Evolutionary conservation across 2,888 invertebrate genomes (phyloP).

Genomic region (Didymodactylos carnosus): DNA sequence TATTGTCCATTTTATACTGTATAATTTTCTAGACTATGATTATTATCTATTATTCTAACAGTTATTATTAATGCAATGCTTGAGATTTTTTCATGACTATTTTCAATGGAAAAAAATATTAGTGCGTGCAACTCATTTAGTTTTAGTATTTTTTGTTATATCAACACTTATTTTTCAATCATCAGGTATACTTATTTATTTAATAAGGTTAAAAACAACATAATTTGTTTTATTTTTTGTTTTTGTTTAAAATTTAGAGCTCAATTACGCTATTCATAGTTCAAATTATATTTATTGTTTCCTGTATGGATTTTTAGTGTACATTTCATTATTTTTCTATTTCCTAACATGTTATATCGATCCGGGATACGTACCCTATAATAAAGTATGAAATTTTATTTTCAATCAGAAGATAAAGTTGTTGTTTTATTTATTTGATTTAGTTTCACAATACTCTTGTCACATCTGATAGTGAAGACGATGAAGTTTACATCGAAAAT

Average conservation of each 20-base stretch:
- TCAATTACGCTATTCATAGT: too few species aligned
- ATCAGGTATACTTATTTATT: not conserved
- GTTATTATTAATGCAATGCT: too few species aligned
- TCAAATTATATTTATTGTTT: conserved; percentile 21
- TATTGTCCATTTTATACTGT: too few species aligned
- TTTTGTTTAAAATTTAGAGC: too few species aligned
- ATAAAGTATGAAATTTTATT: not conserved
- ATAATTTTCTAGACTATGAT: too few species aligned
- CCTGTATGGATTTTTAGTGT: conserved; percentile 19
- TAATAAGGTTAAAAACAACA: not conserved
- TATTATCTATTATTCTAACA: too few species aligned
- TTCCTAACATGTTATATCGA: conserved; percentile 23
- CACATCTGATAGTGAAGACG: not conserved
- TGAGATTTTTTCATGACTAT: too few species aligned
- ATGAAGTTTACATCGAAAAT: not conserved
- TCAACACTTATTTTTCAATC: not conserved
- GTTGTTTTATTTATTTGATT: too few species aligned
- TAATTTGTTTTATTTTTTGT: not conserved
- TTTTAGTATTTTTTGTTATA: not conserved
- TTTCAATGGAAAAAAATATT: not conserved
- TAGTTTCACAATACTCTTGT: too few species aligned
- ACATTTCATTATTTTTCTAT: conserved; percentile 22
- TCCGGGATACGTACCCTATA: conserved; percentile 23
- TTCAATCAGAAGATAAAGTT: too few species aligned
- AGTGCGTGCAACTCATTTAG: not conserved